phyloP scores from a whole-genome alignment of 1,140 invertebrate genomes.

The Drosophila kurseongensis region DNA sequence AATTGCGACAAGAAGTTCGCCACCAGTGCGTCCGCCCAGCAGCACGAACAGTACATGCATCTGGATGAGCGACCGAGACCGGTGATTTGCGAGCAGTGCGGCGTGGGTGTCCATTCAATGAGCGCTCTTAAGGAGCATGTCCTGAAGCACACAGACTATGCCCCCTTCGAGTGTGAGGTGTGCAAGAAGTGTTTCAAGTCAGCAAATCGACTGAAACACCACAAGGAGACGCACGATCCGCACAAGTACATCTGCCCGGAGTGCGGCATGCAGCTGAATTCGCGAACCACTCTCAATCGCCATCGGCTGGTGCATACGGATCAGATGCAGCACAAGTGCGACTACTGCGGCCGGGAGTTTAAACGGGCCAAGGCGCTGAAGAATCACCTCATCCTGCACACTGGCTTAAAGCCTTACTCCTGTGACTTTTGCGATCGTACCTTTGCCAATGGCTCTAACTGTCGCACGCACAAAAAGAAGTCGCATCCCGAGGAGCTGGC shows the following conservation, averaged over 20 bases:
- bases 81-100: slow-evolving; percentile 85
- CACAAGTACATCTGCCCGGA: slow-evolving; percentile 85
- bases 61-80: slow-evolving; percentile 83
- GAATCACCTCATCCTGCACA: slow-evolving; percentile 85
- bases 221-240: slow-evolving; percentile 85
- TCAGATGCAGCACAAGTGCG: slow-evolving; percentile 84
- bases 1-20: slow-evolving; percentile 77
- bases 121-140: slow-evolving; percentile 85
- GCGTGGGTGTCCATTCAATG: slow-evolving; percentile 84
- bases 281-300: slow-evolving; percentile 84
- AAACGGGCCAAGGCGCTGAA: slow-evolving; percentile 84
- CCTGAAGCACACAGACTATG: slow-evolving; percentile 85
- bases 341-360: slow-evolving; percentile 77
- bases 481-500: slow-evolving; percentile 85
- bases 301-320: slow-evolving; percentile 85
- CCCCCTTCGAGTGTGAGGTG: slow-evolving; percentile 85
- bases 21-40: slow-evolving; percentile 63
- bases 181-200: slow-evolving; percentile 85
- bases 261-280: slow-evolving; percentile 85
- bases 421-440: slow-evolving; percentile 85
- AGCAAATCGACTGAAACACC: slow-evolving; percentile 64
- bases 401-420: slow-evolving; percentile 84
- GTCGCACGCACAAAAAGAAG: slow-evolving; percentile 85
- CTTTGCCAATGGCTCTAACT: slow-evolving; percentile 85
- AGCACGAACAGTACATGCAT: slow-evolving; percentile 85